phyloP scores from a whole-genome alignment of 1,140 invertebrate species.

The Drosophila murphyi region DNA sequence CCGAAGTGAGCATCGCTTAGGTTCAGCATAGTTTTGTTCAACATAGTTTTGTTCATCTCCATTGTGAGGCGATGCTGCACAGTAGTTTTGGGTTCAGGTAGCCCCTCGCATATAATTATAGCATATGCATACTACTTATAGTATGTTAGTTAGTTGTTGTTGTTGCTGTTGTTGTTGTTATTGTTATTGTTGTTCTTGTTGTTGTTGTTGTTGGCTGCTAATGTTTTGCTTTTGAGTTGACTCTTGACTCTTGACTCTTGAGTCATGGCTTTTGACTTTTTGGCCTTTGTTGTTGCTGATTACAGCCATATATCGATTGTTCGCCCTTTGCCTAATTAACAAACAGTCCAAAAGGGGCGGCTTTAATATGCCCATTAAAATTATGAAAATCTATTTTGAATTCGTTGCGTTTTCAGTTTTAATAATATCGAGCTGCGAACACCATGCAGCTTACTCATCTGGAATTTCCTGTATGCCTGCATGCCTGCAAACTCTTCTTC shows the following conservation, averaged over 20 bases:
- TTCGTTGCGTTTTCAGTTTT: conserved; percentile 40
- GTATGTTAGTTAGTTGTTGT: conserved; percentile 13
- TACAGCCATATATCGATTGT: conserved; percentile 2
- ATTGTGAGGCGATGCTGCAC: conserved; percentile 18
- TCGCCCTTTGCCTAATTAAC: conserved; percentile 65
- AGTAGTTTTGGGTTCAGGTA: conserved; percentile 48
- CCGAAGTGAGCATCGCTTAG: neutral
- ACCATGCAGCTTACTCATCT: conserved; percentile 3
- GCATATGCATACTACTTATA: conserved; percentile 6
- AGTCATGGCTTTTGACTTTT: conserved; percentile 23
- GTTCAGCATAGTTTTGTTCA: conserved; percentile 2
- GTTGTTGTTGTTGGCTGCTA: neutral
- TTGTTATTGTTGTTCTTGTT: neutral
- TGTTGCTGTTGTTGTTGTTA: neutral
- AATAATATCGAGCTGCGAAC: conserved; percentile 10
- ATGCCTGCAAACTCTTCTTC: neutral
- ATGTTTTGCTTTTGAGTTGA: conserved; percentile 43
- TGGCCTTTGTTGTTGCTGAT: conserved; percentile 24
- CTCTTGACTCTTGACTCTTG: conserved; percentile 11
- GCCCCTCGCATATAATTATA: conserved; percentile 34
- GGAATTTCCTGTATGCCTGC: conserved; percentile 13
- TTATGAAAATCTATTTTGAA: conserved; percentile 70
- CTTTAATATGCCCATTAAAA: conserved; percentile 79
- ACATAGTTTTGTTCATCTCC: conserved; percentile 6
- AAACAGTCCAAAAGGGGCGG: conserved; percentile 56